Base-by-base conservation (phyloP, 2,888 invertebrate species). In the Plagodis pulveraria region DNA sequence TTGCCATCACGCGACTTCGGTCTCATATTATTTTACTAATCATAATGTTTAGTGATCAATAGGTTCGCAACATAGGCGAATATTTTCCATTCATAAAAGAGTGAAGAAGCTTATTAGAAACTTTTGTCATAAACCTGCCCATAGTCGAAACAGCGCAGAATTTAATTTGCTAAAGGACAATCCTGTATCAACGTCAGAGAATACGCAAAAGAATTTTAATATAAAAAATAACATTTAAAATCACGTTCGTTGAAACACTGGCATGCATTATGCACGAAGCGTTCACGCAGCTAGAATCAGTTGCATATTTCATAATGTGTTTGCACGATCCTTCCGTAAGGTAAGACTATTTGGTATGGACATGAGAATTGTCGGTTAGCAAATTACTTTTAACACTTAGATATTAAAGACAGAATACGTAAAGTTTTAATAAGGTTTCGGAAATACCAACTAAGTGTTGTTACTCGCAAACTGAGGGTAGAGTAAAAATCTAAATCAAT, bases 231-330 rank as follows among this genome's bases (percentile, higher is more conserved):
- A 51, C 63, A 61, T 70, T 63, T 63, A 70, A 67, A 73, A 65
- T 61, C 76, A 71, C 74, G 70, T 72, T 60, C 65, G 51, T 50
- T 58, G 56, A 58, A 67, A 58, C 67, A 71, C 69, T 76, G 64
- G 44, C 40, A 74, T 78, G 69, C 70, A 77, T 70, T 70, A 74
- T 72, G 71, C 77, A 69, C 48, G 43, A 58, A 52, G 58, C 53
- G 70, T 76, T 22, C 22, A 22, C 22, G 22, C 22, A 70, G 73
- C 70, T 63, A 68, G 69, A 70, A 74, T 67, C 71, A 65, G 54
- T 65, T 78, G 79, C 78, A 78, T 77, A 76, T 77, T 80, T 74
- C 73, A 79, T 79, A 64, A 50, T 44, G 69, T 67, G 71, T 48
- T 66, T 73, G 74, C 75, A 72, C 80, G 73, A 72, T 69, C 68